Percentiles rank a stretch among this genome's conserved stretches.
phyloP scores from a whole-genome alignment of 2,113 vertebrate genomes.

The Poeciliopsis retropinna region DNA sequence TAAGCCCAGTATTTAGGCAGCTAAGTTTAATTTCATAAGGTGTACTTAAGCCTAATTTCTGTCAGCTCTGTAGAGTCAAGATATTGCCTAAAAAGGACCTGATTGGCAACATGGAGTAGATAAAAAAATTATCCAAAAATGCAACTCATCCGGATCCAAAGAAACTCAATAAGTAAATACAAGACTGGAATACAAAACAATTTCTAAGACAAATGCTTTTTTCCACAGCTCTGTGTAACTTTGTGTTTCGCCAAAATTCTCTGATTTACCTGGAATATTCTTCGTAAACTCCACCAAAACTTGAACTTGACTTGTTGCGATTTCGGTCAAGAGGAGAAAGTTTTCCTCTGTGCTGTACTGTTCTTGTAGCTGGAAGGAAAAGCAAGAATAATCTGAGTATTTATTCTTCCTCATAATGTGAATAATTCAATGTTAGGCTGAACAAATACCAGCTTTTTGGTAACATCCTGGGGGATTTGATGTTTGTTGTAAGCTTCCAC shows the following conservation, averaged over 20 bases:
- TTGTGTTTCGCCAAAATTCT: not conserved
- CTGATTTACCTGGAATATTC: slow-evolving; percentile 89
- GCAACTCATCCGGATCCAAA: not conserved
- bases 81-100: not conserved
- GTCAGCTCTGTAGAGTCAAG: not conserved
- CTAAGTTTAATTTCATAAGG: not conserved
- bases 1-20: not conserved
- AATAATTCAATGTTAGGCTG: not conserved
- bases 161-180: not conserved
- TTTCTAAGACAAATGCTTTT: not conserved
- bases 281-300: slow-evolving; percentile 99
- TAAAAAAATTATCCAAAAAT: not conserved
- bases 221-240: not conserved
- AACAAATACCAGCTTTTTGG: slow-evolving; percentile 89
- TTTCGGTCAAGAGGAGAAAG: slow-evolving; percentile 95
- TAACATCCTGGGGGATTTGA: slow-evolving; percentile 91
- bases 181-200: no score
- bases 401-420: not conserved
- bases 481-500: slow-evolving; percentile 94
- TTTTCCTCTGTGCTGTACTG: slow-evolving; percentile 94
- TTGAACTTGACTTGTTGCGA: slow-evolving; percentile 97
- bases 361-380: slow-evolving; percentile 86
- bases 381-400: slow-evolving; percentile 3
- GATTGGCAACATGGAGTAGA: not conserved
- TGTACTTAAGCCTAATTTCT: not conserved